These are phyloP conservation scores for Drosophila funebris DNA, from an alignment of 1,140 invertebrate genomes.

Conservation along the genomic window DNA sequence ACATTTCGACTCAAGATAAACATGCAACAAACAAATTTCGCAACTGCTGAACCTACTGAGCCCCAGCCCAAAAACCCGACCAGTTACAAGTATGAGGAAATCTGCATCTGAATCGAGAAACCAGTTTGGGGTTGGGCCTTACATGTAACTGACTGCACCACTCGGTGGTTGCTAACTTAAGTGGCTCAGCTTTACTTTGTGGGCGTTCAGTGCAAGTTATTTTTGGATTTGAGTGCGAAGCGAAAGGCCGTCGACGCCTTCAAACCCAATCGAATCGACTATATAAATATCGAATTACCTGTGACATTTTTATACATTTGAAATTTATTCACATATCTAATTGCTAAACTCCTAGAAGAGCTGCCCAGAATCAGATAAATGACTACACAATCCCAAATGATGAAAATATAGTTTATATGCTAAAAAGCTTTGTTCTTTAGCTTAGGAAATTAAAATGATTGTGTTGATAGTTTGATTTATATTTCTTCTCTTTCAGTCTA, in stretches of 20 bases:
- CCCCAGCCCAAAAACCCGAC: slow-evolving; percentile 35
- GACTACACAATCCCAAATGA: neutral
- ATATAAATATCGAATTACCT: slow-evolving; percentile 18
- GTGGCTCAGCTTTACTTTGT: slow-evolving; percentile 31
- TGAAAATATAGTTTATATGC: neutral
- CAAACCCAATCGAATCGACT: neutral
- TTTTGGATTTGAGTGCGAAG: slow-evolving; percentile 29
- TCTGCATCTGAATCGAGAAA: slow-evolving; percentile 49
- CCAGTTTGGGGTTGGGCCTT: slow-evolving; percentile 52
- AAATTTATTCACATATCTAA: neutral
- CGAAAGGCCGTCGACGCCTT: slow-evolving; percentile 35
- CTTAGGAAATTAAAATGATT: no score
- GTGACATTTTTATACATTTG: slow-evolving; percentile 7
- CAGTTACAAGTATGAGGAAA: slow-evolving; percentile 54
- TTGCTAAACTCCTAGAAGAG: slow-evolving; percentile 5
- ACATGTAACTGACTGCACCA: slow-evolving; percentile 23
- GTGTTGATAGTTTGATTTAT: no score
- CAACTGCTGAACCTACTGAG: slow-evolving; percentile 44
- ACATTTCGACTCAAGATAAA: slow-evolving; percentile 8
- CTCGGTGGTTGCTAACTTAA: slow-evolving; percentile 10
- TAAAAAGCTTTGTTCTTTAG: no score
- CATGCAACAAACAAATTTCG: slow-evolving; percentile 45
- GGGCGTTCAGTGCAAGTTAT: slow-evolving; percentile 41
- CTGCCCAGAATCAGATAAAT: neutral
- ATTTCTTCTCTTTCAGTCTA: neutral